Base-by-base conservation (phyloP, 2,888 invertebrate genomes). In the Mactromeris polynyma region DNA sequence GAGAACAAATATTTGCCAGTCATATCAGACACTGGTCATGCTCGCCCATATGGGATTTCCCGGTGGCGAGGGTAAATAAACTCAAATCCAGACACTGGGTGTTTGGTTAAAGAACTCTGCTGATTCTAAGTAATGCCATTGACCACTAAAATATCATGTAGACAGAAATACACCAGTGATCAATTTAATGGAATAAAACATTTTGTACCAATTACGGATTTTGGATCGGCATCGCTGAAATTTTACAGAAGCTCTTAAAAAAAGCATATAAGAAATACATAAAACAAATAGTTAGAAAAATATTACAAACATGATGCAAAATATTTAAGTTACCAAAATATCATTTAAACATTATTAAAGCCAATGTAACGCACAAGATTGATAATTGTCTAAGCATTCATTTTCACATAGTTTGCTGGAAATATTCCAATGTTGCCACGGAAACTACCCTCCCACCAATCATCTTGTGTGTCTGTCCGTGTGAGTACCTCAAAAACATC, bases 361-460 rank as follows among this genome's bases (percentile, higher is more conserved):
- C 2, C 19, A 73, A 36, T 36, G 73, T 33, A 17, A 26, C 36
- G 33, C 33, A 33, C 9, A 19, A 6, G 33, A 14, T 26, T 26
- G 4, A 0, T 33, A 36, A 17, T 33, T 19, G 33, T 69, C 19
- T 73, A 89, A 0, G n/a, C 78, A 26, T 85, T 85, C 9, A 89
- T n/a, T 46, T 82, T 91, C 4, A 94, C 94, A 89, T 91, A 96
- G 88, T 96, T 96, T 9, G 96, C 96, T 9, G 96, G 96, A 87
- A 96, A 96, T 85, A 96, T 96, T 58, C 96, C 96, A 40, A 86
- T 90, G 40, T 92, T 91, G 17, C 95, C 95, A 40, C 90, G 77
- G 33, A 94, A 88, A 31, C 83, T 77, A 0, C 96, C 96, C 86
- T 96, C 96, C 96, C 96, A 96, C 96, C 96, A 96, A 87, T 96